A percentile compares a stretch with the other conserved stretches of the same genome.
phyloP scores from a whole-genome alignment of 2,113 vertebrate genomes.

The Pollimyrus isidori region DNA sequence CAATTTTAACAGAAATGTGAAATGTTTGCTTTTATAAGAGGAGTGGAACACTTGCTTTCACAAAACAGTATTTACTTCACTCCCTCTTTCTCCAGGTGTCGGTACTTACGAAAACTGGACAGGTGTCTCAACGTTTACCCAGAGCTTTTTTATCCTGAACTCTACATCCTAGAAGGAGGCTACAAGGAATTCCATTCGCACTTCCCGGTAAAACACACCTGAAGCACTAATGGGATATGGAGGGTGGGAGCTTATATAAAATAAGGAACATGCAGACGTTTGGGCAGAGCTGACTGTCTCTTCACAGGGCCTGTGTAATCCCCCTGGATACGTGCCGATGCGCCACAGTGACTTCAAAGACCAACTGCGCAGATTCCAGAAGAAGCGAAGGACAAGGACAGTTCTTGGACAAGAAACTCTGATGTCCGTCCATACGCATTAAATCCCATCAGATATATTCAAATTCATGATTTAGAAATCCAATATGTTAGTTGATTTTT shows the following conservation, averaged over 20 bases:
- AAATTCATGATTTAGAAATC: neutral
- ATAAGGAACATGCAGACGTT: neutral
- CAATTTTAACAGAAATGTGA: neutral
- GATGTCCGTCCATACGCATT: neutral
- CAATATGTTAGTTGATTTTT: neutral
- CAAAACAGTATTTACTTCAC: neutral
- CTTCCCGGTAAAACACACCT: slow-evolving; percentile 34
- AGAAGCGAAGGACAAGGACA: slow-evolving; percentile 16
- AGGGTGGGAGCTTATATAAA: too few relatives aligned
- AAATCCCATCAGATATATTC: neutral
- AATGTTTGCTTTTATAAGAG: neutral
- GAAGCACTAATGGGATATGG: neutral
- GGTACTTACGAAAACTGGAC: slow-evolving; percentile 43
- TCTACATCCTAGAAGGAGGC: slow-evolving; percentile 45
- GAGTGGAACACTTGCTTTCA: neutral
- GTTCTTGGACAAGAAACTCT: neutral
- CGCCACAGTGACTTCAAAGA: slow-evolving; percentile 33
- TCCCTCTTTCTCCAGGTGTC: slow-evolving; percentile 33
- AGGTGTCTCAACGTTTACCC: slow-evolving; percentile 40
- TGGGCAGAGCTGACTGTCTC: neutral
- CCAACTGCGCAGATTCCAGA: slow-evolving; percentile 30
- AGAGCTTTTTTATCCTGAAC: slow-evolving; percentile 43
- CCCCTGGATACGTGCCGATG: slow-evolving; percentile 42
- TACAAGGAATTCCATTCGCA: slow-evolving; percentile 42
- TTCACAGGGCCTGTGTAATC: slow-evolving; percentile 43